A percentile compares a stretch with the other conserved stretches of the same genome.
Conservation (phyloP, 2,888 invertebrate genomes). For the Spisula subtruncata region DNA sequence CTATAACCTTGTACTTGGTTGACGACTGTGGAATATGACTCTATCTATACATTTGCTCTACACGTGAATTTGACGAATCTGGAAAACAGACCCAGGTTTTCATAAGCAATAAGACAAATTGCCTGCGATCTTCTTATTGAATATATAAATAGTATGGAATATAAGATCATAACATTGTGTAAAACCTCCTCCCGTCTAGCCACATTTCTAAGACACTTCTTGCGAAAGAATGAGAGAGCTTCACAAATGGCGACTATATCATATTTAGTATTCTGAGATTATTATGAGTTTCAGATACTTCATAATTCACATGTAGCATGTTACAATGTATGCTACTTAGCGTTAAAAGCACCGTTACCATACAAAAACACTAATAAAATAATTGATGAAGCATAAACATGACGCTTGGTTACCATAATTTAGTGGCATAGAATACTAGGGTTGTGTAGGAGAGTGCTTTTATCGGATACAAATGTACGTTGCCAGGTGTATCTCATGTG, state of each 20-base stretch:
- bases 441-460: no score
- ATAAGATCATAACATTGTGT: neutral
- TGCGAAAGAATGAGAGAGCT: neutral
- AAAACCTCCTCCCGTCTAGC: neutral
- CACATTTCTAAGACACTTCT: neutral
- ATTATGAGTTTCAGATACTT: neutral
- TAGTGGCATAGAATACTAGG: no score
- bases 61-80: neutral
- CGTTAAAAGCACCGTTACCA: no score
- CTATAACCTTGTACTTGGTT: neutral
- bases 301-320: neutral
- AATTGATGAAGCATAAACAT: no score
- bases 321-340: no score
- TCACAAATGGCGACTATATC: neutral
- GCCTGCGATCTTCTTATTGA: neutral
- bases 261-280: neutral
- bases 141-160: neutral
- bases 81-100: neutral
- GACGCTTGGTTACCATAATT: no score
- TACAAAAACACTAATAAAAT: no score
- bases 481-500: no score
- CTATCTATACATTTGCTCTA: neutral
- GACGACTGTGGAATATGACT: neutral
- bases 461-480: no score
- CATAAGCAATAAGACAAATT: neutral